Percentiles rank a stretch among this genome's conserved stretches.
Evolutionary conservation across 2,113 vertebrate species (phyloP).

Genomic region (Anguilla rostrata): DNA sequence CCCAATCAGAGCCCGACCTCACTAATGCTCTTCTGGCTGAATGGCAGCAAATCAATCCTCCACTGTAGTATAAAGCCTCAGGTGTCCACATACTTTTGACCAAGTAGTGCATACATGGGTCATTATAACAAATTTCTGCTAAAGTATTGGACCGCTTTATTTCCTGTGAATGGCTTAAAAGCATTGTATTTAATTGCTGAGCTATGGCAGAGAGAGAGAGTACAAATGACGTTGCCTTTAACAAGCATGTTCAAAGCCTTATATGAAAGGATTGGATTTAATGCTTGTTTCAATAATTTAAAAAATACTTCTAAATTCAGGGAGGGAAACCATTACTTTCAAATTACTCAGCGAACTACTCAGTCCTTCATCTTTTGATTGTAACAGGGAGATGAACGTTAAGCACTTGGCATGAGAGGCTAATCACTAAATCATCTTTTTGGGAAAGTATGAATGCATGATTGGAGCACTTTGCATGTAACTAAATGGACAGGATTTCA

Average conservation of each 20-base stretch:
- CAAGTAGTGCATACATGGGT: neutral
- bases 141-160: slow-evolving; percentile 18
- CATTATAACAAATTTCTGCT: slow-evolving; percentile 18
- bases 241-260: slow-evolving; percentile 6
- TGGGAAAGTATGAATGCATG: neutral
- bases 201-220: neutral
- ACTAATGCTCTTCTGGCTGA: no score
- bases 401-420: neutral
- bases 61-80: no score
- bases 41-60: no score
- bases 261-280: slow-evolving; percentile 23
- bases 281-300: slow-evolving; percentile 16
- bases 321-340: neutral
- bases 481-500: neutral
- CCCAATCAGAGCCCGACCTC: no score
- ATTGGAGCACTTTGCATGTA: neutral
- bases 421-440: neutral
- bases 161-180: slow-evolving; percentile 32
- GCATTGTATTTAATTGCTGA: slow-evolving; percentile 17
- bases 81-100: no score
- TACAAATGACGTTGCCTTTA: slow-evolving; percentile 24
- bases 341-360: neutral
- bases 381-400: neutral
- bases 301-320: neutral
- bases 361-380: neutral